phyloP scores from a whole-genome alignment of 2,113 vertebrate genomes.

The Anoura caudifer region DNA sequence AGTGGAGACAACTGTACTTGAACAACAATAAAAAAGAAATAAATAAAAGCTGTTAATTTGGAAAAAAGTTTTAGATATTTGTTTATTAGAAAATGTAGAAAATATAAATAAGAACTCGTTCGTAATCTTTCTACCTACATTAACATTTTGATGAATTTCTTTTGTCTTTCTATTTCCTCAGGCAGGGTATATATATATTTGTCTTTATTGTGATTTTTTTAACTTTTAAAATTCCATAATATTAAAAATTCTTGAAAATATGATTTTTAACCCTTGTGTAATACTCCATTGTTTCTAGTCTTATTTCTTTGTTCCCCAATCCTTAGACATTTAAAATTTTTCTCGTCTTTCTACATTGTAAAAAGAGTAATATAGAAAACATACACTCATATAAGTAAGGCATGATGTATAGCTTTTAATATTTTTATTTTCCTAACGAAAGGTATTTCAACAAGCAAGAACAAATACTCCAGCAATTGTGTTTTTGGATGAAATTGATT shows the following conservation, averaged over 20 bases:
- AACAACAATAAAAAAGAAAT: too few relatives aligned
- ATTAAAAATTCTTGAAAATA: neutral
- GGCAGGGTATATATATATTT: neutral
- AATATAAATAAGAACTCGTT: neutral
- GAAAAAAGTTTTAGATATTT: neutral
- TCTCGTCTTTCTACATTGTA: neutral
- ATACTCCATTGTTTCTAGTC: neutral
- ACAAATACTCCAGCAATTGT: conserved; percentile 92
- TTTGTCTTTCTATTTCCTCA: neutral
- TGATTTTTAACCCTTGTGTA: neutral
- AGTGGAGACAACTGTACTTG: too few relatives aligned
- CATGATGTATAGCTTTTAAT: neutral
- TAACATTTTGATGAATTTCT: conserved; percentile 37
- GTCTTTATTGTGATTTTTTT: neutral
- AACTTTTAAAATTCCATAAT: neutral
- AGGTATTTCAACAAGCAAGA: conserved; percentile 94
- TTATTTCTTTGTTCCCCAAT: neutral
- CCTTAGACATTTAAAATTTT: neutral
- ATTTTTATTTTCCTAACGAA: conserved; percentile 27
- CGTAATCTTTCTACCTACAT: neutral
- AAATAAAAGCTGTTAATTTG: too few relatives aligned
- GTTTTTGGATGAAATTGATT: conserved; percentile 97
- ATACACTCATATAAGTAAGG: neutral
- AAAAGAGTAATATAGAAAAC: neutral
- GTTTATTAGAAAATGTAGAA: conserved; percentile 3